Evolutionary conservation across 2,113 vertebrate species (phyloP).

Genomic region (Salvator merianae): DNA sequence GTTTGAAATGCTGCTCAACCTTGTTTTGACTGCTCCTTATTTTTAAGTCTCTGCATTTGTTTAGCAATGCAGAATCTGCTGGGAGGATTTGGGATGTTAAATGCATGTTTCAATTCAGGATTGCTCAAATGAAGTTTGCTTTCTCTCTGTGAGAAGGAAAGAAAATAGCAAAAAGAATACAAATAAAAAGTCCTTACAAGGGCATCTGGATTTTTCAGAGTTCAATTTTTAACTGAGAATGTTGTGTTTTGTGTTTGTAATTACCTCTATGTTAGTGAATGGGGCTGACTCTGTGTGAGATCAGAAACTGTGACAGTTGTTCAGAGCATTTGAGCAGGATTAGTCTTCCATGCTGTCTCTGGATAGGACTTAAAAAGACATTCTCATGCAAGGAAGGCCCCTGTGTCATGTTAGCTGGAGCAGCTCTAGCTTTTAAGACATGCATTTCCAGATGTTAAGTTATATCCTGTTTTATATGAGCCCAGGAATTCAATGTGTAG

Average conservation of each 20-base stretch:
- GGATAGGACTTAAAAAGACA: neutral
- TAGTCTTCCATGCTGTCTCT: neutral
- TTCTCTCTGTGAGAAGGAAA: fast-evolving
- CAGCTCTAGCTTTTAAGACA: neutral
- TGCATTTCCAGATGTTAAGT: constrained; percentile 8
- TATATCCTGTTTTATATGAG: constrained; percentile 19
- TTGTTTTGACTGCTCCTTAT: neutral
- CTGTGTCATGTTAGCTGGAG: neutral
- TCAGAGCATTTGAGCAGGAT: constrained; percentile 9
- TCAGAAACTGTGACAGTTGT: neutral
- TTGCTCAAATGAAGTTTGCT: neutral
- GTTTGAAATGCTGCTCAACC: neutral
- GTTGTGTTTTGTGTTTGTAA: constrained; percentile 9
- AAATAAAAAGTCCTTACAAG: neutral
- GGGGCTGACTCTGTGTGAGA: neutral
- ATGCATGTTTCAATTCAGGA: neutral
- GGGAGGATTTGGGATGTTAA: neutral
- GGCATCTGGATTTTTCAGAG: neutral
- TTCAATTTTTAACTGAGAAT: neutral
- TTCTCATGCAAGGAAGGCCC: neutral
- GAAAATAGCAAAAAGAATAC: too few species aligned
- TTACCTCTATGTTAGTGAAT: neutral
- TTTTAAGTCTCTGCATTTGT: neutral
- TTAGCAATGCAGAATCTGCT: neutral
- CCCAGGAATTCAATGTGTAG: constrained; percentile 26